A percentile compares a stretch with the other conserved stretches of the same genome.
Conservation (phyloP, 2,888 invertebrate species). For the Ectemnius cavifrons region DNA sequence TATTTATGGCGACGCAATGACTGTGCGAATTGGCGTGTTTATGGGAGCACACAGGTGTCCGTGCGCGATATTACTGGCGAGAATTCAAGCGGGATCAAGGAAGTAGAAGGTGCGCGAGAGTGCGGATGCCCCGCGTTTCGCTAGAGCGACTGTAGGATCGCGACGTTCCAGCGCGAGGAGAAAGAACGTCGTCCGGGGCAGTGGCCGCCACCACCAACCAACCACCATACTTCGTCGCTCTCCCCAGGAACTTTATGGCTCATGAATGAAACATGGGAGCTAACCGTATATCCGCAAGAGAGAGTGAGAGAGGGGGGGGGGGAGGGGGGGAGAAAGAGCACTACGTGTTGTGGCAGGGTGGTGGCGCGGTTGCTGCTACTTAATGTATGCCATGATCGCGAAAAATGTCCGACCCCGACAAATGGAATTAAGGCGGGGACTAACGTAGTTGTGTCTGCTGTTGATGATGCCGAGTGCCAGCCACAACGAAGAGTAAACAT, state of each 20-base stretch:
- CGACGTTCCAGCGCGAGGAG: slow-evolving; percentile 24
- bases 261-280: slow-evolving; percentile 75
- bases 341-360: slow-evolving; percentile 58
- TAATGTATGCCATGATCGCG: slow-evolving; percentile 66
- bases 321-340: neutral
- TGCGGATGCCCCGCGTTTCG: neutral
- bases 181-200: slow-evolving; percentile 26
- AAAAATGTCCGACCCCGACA: slow-evolving; percentile 65
- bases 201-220: slow-evolving; percentile 24
- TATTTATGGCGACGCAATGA: neutral
- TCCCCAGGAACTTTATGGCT: slow-evolving; percentile 69
- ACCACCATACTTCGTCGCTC: neutral
- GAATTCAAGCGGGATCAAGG: neutral
- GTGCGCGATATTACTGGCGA: neutral
- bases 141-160: neutral
- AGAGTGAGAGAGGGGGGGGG: no score
- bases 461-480: neutral
- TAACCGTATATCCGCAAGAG: slow-evolving; percentile 64
- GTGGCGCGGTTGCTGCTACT: slow-evolving; percentile 39
- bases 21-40: neutral
- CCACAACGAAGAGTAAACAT: slow-evolving; percentile 1
- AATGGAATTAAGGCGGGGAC: slow-evolving; percentile 63
- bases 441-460: slow-evolving; percentile 35
- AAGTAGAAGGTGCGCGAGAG: neutral
- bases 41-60: neutral